Conservation (phyloP, 2,888 invertebrate species). For the Biston stratarius region DNA sequence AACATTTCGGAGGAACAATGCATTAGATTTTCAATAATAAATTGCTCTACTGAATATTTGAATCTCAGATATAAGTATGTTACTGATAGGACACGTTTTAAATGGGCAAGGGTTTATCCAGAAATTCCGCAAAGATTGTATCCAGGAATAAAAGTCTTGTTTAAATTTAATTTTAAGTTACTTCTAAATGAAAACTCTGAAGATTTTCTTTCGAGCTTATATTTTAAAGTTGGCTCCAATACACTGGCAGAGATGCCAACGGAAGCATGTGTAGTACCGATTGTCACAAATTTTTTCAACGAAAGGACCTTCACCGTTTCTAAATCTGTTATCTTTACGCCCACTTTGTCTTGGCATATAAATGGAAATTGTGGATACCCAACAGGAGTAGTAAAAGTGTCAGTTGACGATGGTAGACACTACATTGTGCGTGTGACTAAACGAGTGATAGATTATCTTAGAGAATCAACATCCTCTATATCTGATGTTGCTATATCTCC, state of each 20-base stretch:
- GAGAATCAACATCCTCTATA: conserved; percentile 41
- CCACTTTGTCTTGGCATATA: conserved; percentile 71
- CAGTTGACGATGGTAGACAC: conserved; percentile 51
- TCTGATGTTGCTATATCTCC: conserved; percentile 53
- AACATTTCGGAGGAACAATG: conserved; percentile 55
- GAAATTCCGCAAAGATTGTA: conserved; percentile 59
- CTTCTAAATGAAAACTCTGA: conserved; percentile 42
- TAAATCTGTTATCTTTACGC: conserved; percentile 59
- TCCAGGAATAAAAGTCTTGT: conserved; percentile 65
- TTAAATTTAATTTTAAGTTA: conserved; percentile 62
- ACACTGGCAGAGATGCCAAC: conserved; percentile 45
- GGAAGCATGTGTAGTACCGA: conserved; percentile 64
- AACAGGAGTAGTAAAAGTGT: conserved; percentile 54
- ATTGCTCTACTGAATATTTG: conserved; percentile 59
- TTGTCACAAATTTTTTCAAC: conserved; percentile 54
- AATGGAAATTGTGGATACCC: conserved; percentile 58
- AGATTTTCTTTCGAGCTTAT: conserved; percentile 59
- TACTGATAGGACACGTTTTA: conserved; percentile 59
- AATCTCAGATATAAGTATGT: conserved; percentile 62
- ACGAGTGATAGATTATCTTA: conserved; percentile 51
- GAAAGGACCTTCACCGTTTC: conserved; percentile 52
- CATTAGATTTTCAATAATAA: conserved; percentile 64
- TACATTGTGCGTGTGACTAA: conserved; percentile 66
- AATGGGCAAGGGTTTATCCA: conserved; percentile 57
- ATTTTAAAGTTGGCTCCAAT: conserved; percentile 65